Evolutionary conservation across 2,797 vertebrate genomes (phyloP), one percentile per base, ranked within the genome.

Genomic region (Coilia nasus): DNA sequence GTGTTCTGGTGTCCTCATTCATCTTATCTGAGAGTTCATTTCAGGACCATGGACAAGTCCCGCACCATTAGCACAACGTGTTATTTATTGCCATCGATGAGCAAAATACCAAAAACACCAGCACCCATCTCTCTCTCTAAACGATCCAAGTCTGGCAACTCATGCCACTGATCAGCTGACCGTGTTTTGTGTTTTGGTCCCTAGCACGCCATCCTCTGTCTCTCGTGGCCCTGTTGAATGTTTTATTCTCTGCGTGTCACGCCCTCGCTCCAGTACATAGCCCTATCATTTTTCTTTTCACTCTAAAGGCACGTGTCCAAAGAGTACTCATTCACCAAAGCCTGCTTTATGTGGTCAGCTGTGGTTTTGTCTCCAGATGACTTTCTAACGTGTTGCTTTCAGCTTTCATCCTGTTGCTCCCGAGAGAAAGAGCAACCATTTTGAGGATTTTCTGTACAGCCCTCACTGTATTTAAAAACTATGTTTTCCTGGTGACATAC

Each of bases 21-120:
- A 9, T 9, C 62, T 1, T 81, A 41, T 64, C 56, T 44, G 31
- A 35, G 83, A 87, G 88, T 83, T 89, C 57, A 87, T 91, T 94
- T 94, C 95, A 95, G 95, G 84, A 96, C 95, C 94, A 93, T 85
- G 95, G 95, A 95, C 90, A 95, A 94, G 91, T 89, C 88, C 90
- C 82, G 2, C 4, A 59, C 47, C 46, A 57, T 80, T 31, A 47
- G 3, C 9, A n/a, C 41, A 67, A 64, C 84, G 17, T 12, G 62
- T 0, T 15, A 35, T 15, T 31, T 75, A 75, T 12, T 31, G 57
- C 9, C 31, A 35, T 35, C 59, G 81, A 81, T 82, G 71, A 6
- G 6, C 17, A 35, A 44, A 78, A 75, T 17, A 54, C 7, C 50
- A 54, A 54, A 75, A 75, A 31, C 31, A 71, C 21, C 31, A 44